These are phyloP conservation scores for Clunio marinus DNA, from an alignment of 2,888 invertebrate genomes.

Conservation along the genomic window DNA sequence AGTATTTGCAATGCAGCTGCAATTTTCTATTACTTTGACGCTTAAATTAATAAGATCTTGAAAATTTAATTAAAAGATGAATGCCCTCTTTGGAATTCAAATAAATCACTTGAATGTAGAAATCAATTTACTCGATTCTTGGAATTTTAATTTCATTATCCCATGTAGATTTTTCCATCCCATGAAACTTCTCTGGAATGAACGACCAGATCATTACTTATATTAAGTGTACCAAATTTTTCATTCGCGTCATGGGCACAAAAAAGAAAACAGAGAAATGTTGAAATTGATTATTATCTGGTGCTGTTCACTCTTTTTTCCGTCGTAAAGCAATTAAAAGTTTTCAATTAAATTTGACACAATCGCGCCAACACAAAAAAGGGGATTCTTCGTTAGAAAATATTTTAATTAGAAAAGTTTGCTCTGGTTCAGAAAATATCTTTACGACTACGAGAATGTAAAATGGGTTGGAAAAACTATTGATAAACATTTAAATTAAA, in stretches of 20 bases:
- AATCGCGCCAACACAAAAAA: slow-evolving; percentile 13
- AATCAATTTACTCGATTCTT: no score
- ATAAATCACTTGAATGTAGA: no score
- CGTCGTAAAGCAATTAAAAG: slow-evolving; percentile 32
- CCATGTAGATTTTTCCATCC: no score
- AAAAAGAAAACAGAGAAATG: neutral
- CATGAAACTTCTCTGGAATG: no score
- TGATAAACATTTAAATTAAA: slow-evolving; percentile 14
- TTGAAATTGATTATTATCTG: slow-evolving; percentile 23
- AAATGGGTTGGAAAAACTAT: slow-evolving; percentile 7
- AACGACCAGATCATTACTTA: no score
- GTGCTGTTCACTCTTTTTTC: neutral
- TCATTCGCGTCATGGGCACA: neutral
- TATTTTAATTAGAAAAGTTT: slow-evolving; percentile 34
- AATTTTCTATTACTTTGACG: no score
- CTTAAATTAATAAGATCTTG: no score
- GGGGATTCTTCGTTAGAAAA: neutral
- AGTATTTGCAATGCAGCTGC: no score
- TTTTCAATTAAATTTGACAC: slow-evolving; percentile 31
- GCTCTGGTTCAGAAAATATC: neutral
- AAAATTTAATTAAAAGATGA: no score
- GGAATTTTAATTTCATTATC: no score
- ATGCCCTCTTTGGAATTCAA: no score
- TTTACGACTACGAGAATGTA: neutral
- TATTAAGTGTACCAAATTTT: neutral